Conservation (phyloP, 2,888 invertebrate species). For the Andrena bucephala region DNA sequence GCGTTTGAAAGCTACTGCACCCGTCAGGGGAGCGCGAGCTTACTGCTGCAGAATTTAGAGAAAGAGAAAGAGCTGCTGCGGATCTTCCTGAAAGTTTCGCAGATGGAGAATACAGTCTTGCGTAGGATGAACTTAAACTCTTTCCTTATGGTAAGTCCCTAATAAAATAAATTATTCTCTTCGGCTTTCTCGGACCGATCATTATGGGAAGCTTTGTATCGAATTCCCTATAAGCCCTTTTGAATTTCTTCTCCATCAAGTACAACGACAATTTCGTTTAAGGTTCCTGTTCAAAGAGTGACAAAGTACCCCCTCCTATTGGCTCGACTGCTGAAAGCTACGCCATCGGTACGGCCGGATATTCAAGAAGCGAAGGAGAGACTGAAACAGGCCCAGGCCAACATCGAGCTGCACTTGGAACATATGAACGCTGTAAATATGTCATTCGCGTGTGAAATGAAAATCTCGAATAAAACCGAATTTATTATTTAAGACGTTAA, state of each 20-base stretch:
- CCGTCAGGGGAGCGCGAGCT: constrained; percentile 95
- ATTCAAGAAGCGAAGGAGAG: constrained; percentile 93
- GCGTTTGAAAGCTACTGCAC: constrained; percentile 98
- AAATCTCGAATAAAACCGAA: background rate
- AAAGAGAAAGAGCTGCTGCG: constrained; percentile 97
- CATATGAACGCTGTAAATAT: constrained; percentile 93
- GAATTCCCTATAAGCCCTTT: background rate
- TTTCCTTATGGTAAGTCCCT: constrained; percentile 94
- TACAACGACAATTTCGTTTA: constrained; percentile 30
- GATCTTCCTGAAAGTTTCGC: constrained; percentile 97
- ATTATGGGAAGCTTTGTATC: background rate
- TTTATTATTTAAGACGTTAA: background rate
- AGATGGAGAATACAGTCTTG: constrained; percentile 97
- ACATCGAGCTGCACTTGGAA: constrained; percentile 96
- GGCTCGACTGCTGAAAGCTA: constrained; percentile 95
- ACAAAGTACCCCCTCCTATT: constrained; percentile 98
- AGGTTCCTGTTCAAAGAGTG: constrained; percentile 98
- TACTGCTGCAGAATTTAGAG: constrained; percentile 95
- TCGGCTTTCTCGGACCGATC: background rate
- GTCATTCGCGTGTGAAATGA: background rate
- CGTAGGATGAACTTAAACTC: constrained; percentile 98
- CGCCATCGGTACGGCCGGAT: constrained; percentile 89
- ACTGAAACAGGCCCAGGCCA: constrained; percentile 94
- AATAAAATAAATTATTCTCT: background rate
- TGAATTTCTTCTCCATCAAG: background rate